Evolutionary conservation across 1,140 invertebrate species (phyloP), one percentile per base, ranked within the genome.

Genomic region (Brachionus sp.): DNA sequence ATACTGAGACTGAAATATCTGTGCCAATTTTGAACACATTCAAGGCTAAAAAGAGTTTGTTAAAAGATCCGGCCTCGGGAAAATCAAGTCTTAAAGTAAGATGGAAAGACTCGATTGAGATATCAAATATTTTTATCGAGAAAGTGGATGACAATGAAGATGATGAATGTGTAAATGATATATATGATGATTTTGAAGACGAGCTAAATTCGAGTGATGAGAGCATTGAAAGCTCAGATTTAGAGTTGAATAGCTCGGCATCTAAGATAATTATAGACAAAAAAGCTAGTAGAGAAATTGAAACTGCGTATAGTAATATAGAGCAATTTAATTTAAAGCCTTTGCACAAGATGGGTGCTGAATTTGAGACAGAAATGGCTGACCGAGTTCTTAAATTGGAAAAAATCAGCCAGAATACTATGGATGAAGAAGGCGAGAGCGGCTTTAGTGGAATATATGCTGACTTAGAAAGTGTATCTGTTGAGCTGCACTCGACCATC

Each of bases 51-150:
- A 75, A 75, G 10, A 75, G 70, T n/a, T 6, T 75, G 16, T 23
- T 75, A 4, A 75, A 75, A 50, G 70, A 75, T 39, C 42, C 70
- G 9, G 12, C 16, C 0, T 39, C 39, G 9, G 70, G 70, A 10
- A 75, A 75, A 9, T 46, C 39, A 3, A 75, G 70, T 25, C 37
- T 80, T 12, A 80, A 80, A 62, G 77, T 80, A 13, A 10, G 77
- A 62, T 80, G 77, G 77, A 80, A 80, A n/a, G 77, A 80, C 39
- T 62, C 62, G 33, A 80, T 80, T 62, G 77, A 80, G 33, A 80
- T 80, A 37, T 80, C 77, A 12, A 80, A 80, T 16, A 66, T 80
- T 25, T n/a, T 80, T 6, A 66, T 62, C 12, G 77, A 80, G 3
- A 62, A 80, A 25, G 77, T 42, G 19, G 7, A 37, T 25, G 50